Conservation (phyloP, 2,888 invertebrate species). For the Corbicula japonica region DNA sequence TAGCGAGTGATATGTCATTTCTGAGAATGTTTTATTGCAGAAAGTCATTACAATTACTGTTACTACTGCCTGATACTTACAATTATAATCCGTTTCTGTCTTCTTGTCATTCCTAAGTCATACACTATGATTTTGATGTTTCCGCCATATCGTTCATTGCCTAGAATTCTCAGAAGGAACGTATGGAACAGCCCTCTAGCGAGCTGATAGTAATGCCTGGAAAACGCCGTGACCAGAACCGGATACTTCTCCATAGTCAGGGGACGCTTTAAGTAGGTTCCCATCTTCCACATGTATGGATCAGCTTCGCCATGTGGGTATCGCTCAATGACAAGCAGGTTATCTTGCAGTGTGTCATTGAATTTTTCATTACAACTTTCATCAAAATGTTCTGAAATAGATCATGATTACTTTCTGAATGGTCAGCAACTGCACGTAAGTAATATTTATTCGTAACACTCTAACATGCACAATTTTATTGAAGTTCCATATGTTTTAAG, state of each 20-base stretch:
- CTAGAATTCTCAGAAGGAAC: neutral
- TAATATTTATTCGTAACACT: no score
- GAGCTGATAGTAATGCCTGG: neutral
- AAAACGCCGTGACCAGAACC: constrained; percentile 5
- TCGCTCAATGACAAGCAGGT: constrained; percentile 3
- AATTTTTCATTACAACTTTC: constrained; percentile 1
- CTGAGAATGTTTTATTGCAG: neutral
- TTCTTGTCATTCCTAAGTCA: constrained; percentile 12
- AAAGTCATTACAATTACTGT: no score
- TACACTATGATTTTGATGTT: constrained; percentile 6
- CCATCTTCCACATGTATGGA: constrained; percentile 24
- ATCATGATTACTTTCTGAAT: no score
- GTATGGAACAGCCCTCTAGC: neutral
- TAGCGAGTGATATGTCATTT: neutral
- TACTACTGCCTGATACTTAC: neutral
- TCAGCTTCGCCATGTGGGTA: constrained; percentile 14
- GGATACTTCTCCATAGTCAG: neutral
- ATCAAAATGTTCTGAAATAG: neutral
- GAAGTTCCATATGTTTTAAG: no score
- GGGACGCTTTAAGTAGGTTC: neutral
- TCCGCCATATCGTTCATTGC: neutral
- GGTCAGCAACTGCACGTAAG: no score
- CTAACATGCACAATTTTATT: no score
- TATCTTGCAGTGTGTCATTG: constrained; percentile 5
- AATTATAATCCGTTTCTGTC: neutral